These are phyloP conservation scores for Philypnodon macrostomus DNA, from an alignment of 2,797 vertebrate genomes.

Conservation along the genomic window DNA sequence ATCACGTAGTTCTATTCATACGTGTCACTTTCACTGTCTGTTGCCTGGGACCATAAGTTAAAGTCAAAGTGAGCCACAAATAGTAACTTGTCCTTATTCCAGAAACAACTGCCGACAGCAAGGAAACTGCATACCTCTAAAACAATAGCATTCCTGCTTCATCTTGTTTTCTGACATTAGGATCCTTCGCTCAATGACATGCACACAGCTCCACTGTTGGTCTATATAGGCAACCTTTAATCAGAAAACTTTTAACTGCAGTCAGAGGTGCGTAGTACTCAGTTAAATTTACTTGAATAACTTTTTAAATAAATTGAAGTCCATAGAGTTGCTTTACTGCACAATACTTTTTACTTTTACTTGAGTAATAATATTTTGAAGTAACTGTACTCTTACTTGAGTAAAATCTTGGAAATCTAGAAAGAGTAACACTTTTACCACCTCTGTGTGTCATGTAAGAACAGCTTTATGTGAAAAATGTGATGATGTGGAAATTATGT, in stretches of 20 bases:
- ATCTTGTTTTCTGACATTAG: no score
- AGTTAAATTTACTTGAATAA: no score
- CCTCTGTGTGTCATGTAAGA: no score
- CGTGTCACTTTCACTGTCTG: conserved; percentile 39
- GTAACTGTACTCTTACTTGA: no score
- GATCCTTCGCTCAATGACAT: conserved; percentile 23
- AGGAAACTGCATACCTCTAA: conserved; percentile 43
- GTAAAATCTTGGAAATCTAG: no score
- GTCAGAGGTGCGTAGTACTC: conserved; percentile 54
- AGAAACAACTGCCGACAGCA: conserved; percentile 39
- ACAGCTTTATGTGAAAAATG: no score
- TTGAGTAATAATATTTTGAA: no score
- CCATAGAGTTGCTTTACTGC: no score
- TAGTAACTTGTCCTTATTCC: conserved; percentile 42
- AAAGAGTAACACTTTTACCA: no score
- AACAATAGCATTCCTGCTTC: conserved; percentile 60
- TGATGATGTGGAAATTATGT: no score
- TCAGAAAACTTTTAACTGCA: conserved; percentile 54
- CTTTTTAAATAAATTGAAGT: no score
- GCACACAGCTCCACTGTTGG: conserved; percentile 26
- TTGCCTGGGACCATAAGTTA: conserved; percentile 22
- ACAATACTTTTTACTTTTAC: no score
- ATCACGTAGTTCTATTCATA: conserved; percentile 22
- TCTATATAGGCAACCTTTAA: conserved; percentile 51
- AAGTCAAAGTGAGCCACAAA: conserved; percentile 41